These are phyloP conservation scores for Drosophila setosimentum DNA, from an alignment of 2,888 invertebrate genomes.

Conservation along the genomic window DNA sequence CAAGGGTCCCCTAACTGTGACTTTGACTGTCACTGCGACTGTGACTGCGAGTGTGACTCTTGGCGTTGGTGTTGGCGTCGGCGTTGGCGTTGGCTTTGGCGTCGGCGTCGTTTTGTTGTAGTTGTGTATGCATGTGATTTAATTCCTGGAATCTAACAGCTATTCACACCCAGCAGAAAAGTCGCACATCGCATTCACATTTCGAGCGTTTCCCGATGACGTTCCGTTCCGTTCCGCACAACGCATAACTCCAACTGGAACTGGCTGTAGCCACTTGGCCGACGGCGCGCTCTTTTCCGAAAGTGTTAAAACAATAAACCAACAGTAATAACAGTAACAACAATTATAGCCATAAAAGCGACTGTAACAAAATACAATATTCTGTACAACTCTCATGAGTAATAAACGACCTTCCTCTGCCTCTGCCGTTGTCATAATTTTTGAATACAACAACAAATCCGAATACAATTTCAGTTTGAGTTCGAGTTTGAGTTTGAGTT, in stretches of 20 bases:
- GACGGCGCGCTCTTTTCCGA: constrained; percentile 61
- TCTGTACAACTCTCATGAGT: constrained; percentile 56
- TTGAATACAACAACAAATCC: constrained; percentile 12
- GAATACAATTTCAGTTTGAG: constrained; percentile 4
- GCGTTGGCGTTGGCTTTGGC: constrained; percentile 4
- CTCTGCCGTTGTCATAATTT: constrained; percentile 31
- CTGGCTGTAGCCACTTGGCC: constrained; percentile 38
- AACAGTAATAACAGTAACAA: constrained; percentile 48
- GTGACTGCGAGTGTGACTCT: constrained; percentile 19
- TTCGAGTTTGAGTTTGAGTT: constrained; percentile 14
- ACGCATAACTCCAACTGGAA: constrained; percentile 53
- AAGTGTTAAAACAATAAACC: constrained; percentile 75
- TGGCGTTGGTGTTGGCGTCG: no score
- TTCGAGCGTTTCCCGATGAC: constrained; percentile 83
- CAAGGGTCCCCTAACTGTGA: constrained; percentile 33
- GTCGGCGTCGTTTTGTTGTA: constrained; percentile 27
- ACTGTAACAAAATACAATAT: constrained; percentile 40
- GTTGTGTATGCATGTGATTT: constrained; percentile 66
- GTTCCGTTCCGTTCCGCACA: constrained; percentile 72
- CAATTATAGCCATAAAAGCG: constrained; percentile 49
- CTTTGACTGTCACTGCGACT: constrained; percentile 29
- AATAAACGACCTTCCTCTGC: constrained; percentile 39
- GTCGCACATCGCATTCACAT: constrained; percentile 83
- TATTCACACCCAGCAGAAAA: constrained; percentile 84
- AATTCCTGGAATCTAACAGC: constrained; percentile 85